Evolutionary conservation across 2,888 invertebrate species (phyloP).

Genomic region (Homarus gammarus): DNA sequence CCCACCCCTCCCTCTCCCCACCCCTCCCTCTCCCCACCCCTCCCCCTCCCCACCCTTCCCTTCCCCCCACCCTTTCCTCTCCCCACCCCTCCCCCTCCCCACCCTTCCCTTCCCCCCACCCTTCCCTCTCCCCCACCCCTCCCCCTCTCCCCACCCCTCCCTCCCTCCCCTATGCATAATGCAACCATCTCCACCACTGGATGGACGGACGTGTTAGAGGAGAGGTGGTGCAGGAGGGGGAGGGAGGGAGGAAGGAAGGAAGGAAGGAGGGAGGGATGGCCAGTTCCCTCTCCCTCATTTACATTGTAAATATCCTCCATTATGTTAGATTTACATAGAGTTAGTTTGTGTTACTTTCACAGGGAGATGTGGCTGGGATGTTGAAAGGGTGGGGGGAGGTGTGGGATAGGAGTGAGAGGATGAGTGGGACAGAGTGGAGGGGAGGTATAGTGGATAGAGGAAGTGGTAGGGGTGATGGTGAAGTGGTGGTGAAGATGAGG

Average conservation of each 20-base stretch:
- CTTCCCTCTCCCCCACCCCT: neutral
- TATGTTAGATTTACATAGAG: constrained; percentile 12
- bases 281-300: neutral
- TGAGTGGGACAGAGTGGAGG: neutral
- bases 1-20: neutral
- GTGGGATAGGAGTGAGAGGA: neutral
- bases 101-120: neutral
- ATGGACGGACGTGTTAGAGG: neutral
- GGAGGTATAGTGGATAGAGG: neutral
- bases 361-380: neutral
- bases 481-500: neutral
- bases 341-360: neutral
- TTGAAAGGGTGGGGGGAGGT: neutral
- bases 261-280: neutral
- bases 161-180: neutral
- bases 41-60: neutral
- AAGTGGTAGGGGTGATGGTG: neutral
- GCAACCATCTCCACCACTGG: neutral
- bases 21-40: neutral
- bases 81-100: neutral
- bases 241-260: neutral
- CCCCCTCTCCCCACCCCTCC: neutral
- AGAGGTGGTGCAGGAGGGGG: neutral
- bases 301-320: constrained; percentile 1
- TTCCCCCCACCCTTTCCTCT: neutral